phyloP scores from a whole-genome alignment of 2,888 invertebrate genomes.

The Epinotia bilunana region DNA sequence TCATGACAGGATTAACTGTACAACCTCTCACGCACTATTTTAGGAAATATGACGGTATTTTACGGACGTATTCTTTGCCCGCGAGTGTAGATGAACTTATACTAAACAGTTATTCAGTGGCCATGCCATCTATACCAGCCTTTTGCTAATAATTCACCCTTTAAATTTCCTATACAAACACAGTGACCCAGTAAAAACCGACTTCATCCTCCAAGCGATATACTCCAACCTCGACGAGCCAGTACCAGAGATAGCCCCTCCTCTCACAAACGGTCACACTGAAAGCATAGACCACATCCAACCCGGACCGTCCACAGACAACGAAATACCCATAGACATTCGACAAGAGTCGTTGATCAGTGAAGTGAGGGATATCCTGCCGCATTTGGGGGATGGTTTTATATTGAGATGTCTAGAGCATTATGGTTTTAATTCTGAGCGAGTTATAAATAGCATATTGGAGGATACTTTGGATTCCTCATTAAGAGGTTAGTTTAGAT shows the following conservation, averaged over 20 bases:
- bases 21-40: too few relatives aligned
- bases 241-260: constrained; percentile 55
- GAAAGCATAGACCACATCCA: constrained; percentile 53
- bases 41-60: too few relatives aligned
- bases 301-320: constrained; percentile 57
- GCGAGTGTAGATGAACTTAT: too few relatives aligned
- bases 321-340: constrained; percentile 74
- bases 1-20: too few relatives aligned
- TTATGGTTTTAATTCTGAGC: constrained; percentile 89
- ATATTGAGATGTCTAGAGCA: constrained; percentile 90
- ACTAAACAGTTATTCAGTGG: too few relatives aligned
- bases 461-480: constrained; percentile 86
- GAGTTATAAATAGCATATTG: constrained; percentile 92
- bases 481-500: constrained; percentile 63
- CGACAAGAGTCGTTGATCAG: constrained; percentile 82
- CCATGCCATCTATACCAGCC: too few relatives aligned
- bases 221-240: constrained; percentile 77
- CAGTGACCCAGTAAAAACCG: constrained; percentile 84
- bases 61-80: too few relatives aligned
- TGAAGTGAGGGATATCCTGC: constrained; percentile 90
- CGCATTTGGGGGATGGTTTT: constrained; percentile 91
- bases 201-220: constrained; percentile 82
- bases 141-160: not conserved
- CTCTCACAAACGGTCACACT: constrained; percentile 61
- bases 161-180: constrained; percentile 31